phyloP scores from a whole-genome alignment of 2,113 vertebrate genomes.

The Triplophysa dalaica region DNA sequence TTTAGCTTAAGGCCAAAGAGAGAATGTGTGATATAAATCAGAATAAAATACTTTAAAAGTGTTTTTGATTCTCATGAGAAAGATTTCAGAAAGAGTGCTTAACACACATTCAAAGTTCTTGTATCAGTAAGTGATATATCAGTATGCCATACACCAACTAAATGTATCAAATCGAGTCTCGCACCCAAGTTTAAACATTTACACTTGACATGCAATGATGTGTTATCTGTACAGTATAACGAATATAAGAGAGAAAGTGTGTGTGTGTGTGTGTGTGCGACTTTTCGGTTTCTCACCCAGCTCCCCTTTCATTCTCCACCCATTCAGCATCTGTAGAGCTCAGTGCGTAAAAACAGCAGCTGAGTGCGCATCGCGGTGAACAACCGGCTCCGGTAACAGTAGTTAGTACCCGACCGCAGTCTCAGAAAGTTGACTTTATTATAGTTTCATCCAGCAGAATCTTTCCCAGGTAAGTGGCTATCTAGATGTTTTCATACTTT shows the following conservation, averaged over 20 bases:
- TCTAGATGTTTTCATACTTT: background rate
- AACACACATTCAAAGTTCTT: no score
- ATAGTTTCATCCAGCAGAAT: background rate
- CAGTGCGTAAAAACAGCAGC: conserved; percentile 22
- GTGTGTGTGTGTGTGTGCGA: conserved; percentile 17
- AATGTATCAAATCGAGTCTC: background rate
- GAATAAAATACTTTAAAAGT: no score
- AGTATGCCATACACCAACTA: background rate
- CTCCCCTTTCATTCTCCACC: conserved; percentile 61
- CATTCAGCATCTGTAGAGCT: conserved; percentile 30
- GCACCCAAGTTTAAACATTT: no score
- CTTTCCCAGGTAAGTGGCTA: background rate
- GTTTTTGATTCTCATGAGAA: no score
- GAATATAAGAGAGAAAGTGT: background rate
- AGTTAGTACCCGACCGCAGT: background rate
- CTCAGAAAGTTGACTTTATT: background rate
- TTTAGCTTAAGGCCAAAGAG: background rate
- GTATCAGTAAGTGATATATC: background rate
- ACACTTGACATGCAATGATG: no score
- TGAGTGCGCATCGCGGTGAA: conserved; percentile 5
- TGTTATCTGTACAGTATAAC: no score
- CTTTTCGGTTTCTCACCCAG: conserved; percentile 55
- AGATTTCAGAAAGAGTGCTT: no score
- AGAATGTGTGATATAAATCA: background rate
- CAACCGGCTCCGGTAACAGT: background rate